These are phyloP conservation scores for Ophiodon elongatus DNA, from an alignment of 2,113 vertebrate species.

Conservation along the genomic window DNA sequence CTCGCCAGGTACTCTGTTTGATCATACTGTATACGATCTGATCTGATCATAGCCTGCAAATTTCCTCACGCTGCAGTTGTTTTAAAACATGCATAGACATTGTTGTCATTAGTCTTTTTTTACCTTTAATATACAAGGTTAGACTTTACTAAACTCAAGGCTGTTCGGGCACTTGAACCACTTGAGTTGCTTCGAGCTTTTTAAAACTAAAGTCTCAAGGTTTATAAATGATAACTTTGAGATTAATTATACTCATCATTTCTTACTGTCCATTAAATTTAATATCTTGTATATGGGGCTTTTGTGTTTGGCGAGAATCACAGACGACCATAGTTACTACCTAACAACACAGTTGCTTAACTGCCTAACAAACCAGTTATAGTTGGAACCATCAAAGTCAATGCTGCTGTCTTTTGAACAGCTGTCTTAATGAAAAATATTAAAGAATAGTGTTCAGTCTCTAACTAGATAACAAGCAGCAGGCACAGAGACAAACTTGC, in stretches of 20 bases:
- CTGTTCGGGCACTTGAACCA: constrained; percentile 28
- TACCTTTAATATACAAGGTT: constrained; percentile 25
- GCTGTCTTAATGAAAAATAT: constrained; percentile 43
- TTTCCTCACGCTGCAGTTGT: constrained; percentile 17
- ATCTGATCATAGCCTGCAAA: constrained; percentile 24
- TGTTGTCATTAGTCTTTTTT: constrained; percentile 49
- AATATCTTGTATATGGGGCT: constrained; percentile 2
- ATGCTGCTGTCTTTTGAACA: constrained; percentile 42
- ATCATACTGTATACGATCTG: constrained; percentile 27
- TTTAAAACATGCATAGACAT: constrained; percentile 26
- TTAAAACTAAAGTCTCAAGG: constrained; percentile 13
- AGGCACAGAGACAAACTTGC: constrained; percentile 28
- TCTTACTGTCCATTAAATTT: background rate
- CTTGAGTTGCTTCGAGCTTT: constrained; percentile 21
- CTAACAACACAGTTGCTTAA: constrained; percentile 17
- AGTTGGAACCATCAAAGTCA: constrained; percentile 25
- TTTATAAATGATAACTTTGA: constrained; percentile 19
- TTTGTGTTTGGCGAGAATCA: background rate
- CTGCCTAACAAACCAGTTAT: constrained; percentile 27
- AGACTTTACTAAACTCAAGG: constrained; percentile 28
- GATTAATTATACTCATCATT: constrained; percentile 3
- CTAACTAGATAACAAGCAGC: constrained; percentile 34
- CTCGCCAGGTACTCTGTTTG: constrained; percentile 31
- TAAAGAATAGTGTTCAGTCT: constrained; percentile 38
- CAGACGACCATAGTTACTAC: constrained; percentile 4